These are phyloP conservation scores for Drosophila trapezifrons DNA, from an alignment of 1,140 invertebrate genomes.

Conservation along the genomic window DNA sequence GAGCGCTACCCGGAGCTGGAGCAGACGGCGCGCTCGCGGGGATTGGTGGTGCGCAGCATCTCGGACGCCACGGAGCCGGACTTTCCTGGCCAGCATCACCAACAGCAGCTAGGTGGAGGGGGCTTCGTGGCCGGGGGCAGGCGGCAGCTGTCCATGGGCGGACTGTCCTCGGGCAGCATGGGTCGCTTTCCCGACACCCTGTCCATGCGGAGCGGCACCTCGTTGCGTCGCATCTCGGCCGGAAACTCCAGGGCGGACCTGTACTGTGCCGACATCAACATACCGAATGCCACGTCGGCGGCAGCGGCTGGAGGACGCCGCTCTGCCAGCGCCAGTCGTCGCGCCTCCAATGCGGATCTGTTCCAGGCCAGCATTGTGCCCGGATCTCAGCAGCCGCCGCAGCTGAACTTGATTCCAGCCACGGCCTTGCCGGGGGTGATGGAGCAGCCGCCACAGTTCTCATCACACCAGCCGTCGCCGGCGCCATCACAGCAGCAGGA, in stretches of 20 bases:
- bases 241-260: conserved; percentile 75
- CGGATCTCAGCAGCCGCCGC: conserved; percentile 60
- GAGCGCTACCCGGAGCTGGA: conserved; percentile 80
- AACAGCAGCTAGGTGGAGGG: conserved; percentile 10
- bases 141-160: conserved; percentile 71
- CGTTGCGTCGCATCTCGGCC: conserved; percentile 71
- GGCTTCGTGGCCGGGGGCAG: conserved; percentile 48
- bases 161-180: conserved; percentile 69
- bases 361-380: conserved; percentile 68
- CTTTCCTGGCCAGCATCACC: conserved; percentile 23
- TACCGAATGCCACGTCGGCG: conserved; percentile 38
- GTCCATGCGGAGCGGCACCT: conserved; percentile 77
- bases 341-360: conserved; percentile 77
- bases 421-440: conserved; percentile 56
- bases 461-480: conserved; percentile 59
- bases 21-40: conserved; percentile 69
- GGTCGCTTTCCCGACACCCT: conserved; percentile 63
- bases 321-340: conserved; percentile 72
- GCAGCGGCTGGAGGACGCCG: conserved; percentile 52
- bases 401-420: conserved; percentile 75
- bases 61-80: conserved; percentile 76
- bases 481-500: conserved; percentile 55
- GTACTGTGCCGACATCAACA: conserved; percentile 79
- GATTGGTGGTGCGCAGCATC: conserved; percentile 76
- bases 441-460: conserved; percentile 56